A percentile compares a stretch with the other conserved stretches of the same genome.
phyloP scores from a whole-genome alignment of 1,140 invertebrate species.

The Drosophila jambulina region DNA sequence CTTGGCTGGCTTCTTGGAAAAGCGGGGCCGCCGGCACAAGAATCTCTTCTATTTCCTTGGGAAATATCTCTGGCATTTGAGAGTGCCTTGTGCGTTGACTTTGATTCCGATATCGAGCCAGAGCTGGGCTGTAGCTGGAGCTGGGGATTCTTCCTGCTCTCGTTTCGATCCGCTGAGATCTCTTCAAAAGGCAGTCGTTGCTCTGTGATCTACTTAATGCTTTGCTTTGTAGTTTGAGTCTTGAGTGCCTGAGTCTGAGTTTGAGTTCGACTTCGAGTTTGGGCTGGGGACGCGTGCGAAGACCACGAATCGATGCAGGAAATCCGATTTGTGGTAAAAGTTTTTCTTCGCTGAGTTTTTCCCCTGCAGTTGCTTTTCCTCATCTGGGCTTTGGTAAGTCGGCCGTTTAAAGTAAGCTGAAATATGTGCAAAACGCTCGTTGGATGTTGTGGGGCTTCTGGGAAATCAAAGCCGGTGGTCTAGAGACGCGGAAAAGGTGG shows the following conservation, averaged over 20 bases:
- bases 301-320: constrained; percentile 70
- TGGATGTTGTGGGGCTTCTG: constrained; percentile 40
- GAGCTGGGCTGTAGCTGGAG: not conserved
- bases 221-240: constrained; percentile 2
- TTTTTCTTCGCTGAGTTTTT: constrained; percentile 43
- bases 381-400: constrained; percentile 29
- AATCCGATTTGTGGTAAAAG: constrained; percentile 79
- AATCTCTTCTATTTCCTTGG: constrained; percentile 80
- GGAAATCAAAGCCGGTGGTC: constrained; percentile 39
- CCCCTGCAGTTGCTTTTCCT: not conserved
- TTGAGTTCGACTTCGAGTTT: not conserved
- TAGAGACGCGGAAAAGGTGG: constrained; percentile 6
- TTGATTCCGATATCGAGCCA: constrained; percentile 39
- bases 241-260: not conserved
- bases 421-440: constrained; percentile 37
- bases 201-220: constrained; percentile 61
- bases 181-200: constrained; percentile 32
- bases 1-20: constrained; percentile 64
- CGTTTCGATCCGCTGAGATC: constrained; percentile 29
- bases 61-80: constrained; percentile 77
- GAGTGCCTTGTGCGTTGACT: constrained; percentile 30
- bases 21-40: constrained; percentile 38
- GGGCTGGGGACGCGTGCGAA: constrained; percentile 43
- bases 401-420: constrained; percentile 47
- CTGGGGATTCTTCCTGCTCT: constrained; percentile 57